Conservation (phyloP, 2,888 invertebrate genomes). For the Dichetophora obliterata region DNA sequence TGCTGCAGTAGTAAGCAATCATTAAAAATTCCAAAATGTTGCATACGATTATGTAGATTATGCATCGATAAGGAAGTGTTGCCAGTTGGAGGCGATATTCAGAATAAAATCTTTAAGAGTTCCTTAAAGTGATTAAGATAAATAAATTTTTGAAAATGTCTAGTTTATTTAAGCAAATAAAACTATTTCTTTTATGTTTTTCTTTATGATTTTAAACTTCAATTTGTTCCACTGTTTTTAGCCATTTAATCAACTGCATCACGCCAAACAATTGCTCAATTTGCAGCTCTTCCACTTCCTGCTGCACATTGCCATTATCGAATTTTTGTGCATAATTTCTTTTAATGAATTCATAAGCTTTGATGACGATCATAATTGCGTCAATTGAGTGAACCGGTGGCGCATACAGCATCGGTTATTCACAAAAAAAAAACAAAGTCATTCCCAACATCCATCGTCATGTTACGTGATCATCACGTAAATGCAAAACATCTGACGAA, state of each 20-base stretch:
- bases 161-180: background rate
- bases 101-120: background rate
- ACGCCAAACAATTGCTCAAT: slow-evolving; percentile 8
- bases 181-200: background rate
- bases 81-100: background rate
- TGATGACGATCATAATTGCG: background rate
- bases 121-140: background rate
- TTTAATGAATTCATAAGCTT: slow-evolving; percentile 20
- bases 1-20: background rate
- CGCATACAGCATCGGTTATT: too few species aligned
- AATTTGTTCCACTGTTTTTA: background rate
- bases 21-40: slow-evolving; percentile 12
- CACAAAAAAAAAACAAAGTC: too few species aligned
- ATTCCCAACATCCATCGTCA: too few species aligned
- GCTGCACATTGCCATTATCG: background rate
- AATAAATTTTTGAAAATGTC: too few species aligned
- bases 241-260: background rate
- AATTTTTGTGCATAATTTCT: slow-evolving; percentile 2
- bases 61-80: background rate
- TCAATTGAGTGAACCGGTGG: background rate
- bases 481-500: too few species aligned
- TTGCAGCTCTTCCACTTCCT: background rate
- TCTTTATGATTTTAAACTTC: background rate
- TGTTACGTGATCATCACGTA: too few species aligned
- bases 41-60: background rate